A percentile compares a stretch with the other conserved stretches of the same genome.
phyloP scores from a whole-genome alignment of 2,113 vertebrate species.

The Burhinus bistriatus region DNA sequence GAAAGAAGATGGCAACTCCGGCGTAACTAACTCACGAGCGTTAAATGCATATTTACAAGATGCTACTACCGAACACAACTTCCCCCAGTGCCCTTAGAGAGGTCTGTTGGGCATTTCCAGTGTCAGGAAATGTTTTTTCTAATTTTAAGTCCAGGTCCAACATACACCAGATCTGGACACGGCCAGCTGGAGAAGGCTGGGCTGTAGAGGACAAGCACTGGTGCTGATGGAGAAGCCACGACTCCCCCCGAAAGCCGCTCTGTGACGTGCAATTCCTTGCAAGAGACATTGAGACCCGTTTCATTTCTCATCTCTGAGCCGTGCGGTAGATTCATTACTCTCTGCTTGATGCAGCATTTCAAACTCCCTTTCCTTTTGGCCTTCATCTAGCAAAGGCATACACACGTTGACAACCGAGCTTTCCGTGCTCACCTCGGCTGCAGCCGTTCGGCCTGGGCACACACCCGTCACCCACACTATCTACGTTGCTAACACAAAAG shows the following conservation, averaged over 20 bases:
- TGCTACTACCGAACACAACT: background rate
- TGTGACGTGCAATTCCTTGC: background rate
- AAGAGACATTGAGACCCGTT: background rate
- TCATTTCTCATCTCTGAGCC: background rate
- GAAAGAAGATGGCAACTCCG: background rate
- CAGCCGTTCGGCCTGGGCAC: background rate
- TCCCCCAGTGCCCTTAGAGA: background rate
- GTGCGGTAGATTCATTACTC: background rate
- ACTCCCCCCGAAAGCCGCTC: background rate
- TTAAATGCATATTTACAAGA: fast-evolving
- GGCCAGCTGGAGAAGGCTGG: background rate
- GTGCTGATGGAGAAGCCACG: background rate
- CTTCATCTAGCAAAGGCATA: background rate
- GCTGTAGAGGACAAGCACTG: fast-evolving
- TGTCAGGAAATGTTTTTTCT: fast-evolving
- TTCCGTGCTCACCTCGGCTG: background rate
- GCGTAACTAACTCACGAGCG: fast-evolving
- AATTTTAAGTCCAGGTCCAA: background rate
- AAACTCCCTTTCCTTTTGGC: background rate
- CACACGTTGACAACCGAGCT: background rate
- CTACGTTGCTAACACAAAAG: background rate
- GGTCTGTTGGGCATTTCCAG: fast-evolving
- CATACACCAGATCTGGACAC: background rate
- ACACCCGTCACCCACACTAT: background rate
- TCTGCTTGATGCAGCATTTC: background rate